Percentiles rank a stretch among this genome's conserved stretches.
Evolutionary conservation across 2,113 vertebrate species (phyloP).

Genomic region (Macheiramphus alcinus): DNA sequence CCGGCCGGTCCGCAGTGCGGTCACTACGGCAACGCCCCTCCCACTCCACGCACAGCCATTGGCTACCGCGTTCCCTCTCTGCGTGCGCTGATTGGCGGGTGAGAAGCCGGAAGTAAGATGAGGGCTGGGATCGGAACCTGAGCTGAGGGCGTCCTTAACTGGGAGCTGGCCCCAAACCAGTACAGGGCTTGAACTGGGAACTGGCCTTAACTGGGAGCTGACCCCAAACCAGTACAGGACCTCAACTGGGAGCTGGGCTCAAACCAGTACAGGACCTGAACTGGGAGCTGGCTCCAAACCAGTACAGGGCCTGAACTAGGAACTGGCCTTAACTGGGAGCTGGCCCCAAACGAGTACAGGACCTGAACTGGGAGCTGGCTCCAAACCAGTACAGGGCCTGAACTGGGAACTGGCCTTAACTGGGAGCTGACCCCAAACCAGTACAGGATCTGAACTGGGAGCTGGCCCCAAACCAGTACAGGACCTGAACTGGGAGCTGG

Average conservation of each 20-base stretch:
- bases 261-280: background rate
- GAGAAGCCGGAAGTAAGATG: background rate
- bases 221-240: background rate
- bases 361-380: background rate
- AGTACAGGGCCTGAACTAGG: no score
- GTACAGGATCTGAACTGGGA: no score
- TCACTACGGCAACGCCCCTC: background rate
- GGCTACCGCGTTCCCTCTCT: rapidly evolving
- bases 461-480: no score
- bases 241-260: background rate
- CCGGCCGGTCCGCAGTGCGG: rapidly evolving
- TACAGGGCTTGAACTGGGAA: no score
- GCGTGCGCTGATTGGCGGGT: background rate
- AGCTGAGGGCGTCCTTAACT: no score
- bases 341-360: no score
- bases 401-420: no score
- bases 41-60: background rate
- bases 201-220: background rate
- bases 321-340: no score
- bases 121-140: background rate
- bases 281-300: background rate
- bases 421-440: background rate
- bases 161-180: background rate
- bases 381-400: no score
- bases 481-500: no score